Percentiles rank a stretch among this genome's conserved stretches.
These are phyloP conservation scores for Euura saliciscinereae DNA, from an alignment of 1,140 invertebrate species.

Conservation along the genomic window DNA sequence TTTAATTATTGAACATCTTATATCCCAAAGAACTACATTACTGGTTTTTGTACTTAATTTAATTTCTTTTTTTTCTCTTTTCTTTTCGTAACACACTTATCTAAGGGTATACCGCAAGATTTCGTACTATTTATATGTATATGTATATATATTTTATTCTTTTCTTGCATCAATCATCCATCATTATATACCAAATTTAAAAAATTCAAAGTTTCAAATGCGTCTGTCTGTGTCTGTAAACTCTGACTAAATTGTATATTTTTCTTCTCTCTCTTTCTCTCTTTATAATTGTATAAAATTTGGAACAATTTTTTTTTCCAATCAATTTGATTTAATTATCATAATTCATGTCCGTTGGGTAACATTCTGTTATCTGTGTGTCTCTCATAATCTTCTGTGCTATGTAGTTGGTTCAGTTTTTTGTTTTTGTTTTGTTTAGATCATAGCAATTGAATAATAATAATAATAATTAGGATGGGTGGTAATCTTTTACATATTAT, in stretches of 20 bases:
- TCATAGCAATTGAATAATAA: neutral
- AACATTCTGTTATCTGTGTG: neutral
- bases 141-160: neutral
- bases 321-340: too few species aligned
- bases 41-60: constrained; percentile 2
- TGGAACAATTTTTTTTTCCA: neutral
- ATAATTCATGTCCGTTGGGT: neutral
- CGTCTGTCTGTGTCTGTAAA: neutral
- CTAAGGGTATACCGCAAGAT: neutral
- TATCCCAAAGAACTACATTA: neutral
- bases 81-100: neutral
- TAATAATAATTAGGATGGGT: neutral
- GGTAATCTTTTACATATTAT: neutral
- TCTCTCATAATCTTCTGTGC: neutral
- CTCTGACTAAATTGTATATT: neutral
- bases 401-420: neutral
- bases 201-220: neutral
- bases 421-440: neutral
- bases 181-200: too few species aligned
- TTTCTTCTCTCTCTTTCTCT: neutral
- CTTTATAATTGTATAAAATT: neutral
- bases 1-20: neutral
- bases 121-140: neutral
- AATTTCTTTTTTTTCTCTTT: neutral
- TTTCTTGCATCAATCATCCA: neutral